Conservation (phyloP, 2,888 invertebrate genomes). For the Zaprionus bogoriensis region DNA sequence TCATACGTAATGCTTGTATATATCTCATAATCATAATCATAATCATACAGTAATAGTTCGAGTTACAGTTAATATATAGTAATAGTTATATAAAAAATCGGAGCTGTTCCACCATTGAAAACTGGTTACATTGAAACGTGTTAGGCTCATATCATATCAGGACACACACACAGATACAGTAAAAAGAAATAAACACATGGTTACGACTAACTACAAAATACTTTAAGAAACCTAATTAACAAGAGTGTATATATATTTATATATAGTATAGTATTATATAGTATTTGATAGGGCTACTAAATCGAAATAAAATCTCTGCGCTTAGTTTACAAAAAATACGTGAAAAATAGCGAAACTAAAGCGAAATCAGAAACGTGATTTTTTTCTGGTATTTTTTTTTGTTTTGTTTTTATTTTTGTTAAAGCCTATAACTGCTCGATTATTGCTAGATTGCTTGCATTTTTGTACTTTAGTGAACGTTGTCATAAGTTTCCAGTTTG, state of each 20-base stretch:
- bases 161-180: constrained; percentile 30
- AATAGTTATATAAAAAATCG: constrained; percentile 24
- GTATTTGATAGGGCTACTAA: constrained; percentile 14
- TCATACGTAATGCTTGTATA: too few relatives aligned
- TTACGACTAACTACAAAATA: constrained; percentile 64
- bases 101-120: constrained; percentile 22
- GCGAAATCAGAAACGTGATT: constrained; percentile 17
- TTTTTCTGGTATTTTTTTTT: too few relatives aligned
- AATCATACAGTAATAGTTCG: constrained; percentile 7
- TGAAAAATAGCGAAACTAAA: constrained; percentile 12
- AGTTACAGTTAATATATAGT: constrained; percentile 1
- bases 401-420: too few relatives aligned
- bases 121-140: constrained; percentile 30
- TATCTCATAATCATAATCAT: constrained; percentile 10
- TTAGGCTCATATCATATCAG: constrained; percentile 45
- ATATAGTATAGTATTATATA: constrained; percentile 16
- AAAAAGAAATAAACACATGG: constrained; percentile 31
- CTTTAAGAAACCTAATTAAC: constrained; percentile 72
- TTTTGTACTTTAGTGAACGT: constrained; percentile 68
- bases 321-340: constrained; percentile 9
- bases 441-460: constrained; percentile 65
- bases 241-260: constrained; percentile 31
- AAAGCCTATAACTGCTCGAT: constrained; percentile 45
- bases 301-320: constrained; percentile 44
- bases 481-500: constrained; percentile 16